Conservation (phyloP, 2,888 invertebrate species). For the Dendrolimus pini region DNA sequence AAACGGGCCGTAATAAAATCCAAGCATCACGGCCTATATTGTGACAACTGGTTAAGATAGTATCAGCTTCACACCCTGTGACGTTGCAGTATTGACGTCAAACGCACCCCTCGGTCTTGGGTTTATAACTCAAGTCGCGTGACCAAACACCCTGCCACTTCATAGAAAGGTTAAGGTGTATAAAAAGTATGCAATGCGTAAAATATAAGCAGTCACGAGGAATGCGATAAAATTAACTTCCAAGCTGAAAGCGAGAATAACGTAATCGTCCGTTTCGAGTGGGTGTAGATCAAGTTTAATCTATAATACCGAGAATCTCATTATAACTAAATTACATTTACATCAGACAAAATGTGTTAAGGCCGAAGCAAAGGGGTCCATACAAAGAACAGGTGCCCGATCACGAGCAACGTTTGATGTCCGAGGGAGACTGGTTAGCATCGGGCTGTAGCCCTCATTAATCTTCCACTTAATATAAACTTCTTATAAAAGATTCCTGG, state of each 20-base stretch:
- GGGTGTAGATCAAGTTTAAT: neutral
- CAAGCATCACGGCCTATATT: neutral
- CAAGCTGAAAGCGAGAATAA: neutral
- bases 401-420: no score
- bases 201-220: neutral
- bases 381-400: no score
- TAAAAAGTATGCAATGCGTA: neutral
- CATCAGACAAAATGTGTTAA: neutral
- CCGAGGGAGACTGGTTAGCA: no score
- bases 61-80: constrained; percentile 13
- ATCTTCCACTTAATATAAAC: no score
- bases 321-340: neutral
- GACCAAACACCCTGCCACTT: constrained; percentile 14
- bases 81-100: constrained; percentile 28
- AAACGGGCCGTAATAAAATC: neutral
- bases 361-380: no score
- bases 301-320: neutral
- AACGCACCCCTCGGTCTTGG: constrained; percentile 9
- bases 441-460: no score
- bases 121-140: constrained; percentile 23
- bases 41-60: constrained; percentile 6
- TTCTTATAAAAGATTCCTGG: no score
- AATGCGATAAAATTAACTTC: neutral
- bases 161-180: neutral
- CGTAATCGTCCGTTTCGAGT: neutral